Evolutionary conservation across 2,797 vertebrate species (phyloP).

Genomic region (Myotis vivesi): DNA sequence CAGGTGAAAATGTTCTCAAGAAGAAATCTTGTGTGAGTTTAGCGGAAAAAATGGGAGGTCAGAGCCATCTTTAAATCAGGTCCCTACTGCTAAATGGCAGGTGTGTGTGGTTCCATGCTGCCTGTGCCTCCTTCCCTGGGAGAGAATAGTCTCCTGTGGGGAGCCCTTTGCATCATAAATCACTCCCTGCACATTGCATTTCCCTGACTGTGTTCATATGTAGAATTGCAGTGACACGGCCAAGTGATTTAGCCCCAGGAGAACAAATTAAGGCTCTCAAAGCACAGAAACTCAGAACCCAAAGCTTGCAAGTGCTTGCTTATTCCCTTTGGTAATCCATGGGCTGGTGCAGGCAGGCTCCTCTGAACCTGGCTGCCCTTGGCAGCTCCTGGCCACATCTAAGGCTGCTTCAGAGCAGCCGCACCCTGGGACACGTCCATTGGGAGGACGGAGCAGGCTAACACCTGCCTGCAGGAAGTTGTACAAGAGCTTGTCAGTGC

Average conservation of each 20-base stretch:
- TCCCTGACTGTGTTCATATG: not conserved
- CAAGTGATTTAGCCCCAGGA: not conserved
- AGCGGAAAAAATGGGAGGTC: not conserved
- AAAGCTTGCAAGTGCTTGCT: constrained; percentile 21
- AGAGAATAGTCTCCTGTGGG: not conserved
- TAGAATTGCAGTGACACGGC: not conserved
- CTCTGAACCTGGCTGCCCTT: not conserved
- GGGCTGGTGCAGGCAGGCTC: not conserved
- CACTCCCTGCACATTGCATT: not conserved
- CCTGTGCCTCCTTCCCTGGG: not conserved
- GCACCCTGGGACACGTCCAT: not conserved
- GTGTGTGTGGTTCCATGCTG: not conserved
- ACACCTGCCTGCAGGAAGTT: not conserved
- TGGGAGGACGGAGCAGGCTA: not conserved
- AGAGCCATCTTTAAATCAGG: not conserved
- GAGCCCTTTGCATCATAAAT: not conserved
- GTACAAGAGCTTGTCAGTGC: not conserved
- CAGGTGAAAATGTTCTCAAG: not conserved
- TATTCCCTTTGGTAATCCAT: not conserved
- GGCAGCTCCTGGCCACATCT: not conserved
- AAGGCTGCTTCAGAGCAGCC: not conserved
- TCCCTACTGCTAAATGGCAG: too few relatives aligned
- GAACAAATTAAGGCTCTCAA: not conserved
- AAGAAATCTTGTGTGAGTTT: not conserved
- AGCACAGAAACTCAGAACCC: not conserved